phyloP scores from a whole-genome alignment of 2,888 invertebrate species.

The Mechanitis messenoides region DNA sequence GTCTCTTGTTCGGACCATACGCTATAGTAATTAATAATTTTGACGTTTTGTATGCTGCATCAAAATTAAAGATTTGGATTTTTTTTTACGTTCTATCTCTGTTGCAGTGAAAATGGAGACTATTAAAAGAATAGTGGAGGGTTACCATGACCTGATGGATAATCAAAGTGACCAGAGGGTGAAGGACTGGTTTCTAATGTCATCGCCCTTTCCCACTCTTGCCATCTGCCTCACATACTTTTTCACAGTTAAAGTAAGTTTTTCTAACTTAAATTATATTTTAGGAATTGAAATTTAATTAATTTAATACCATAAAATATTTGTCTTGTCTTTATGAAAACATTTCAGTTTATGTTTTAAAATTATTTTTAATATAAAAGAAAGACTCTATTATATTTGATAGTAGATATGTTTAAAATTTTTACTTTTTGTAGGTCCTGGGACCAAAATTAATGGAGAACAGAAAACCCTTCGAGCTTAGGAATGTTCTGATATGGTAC shows the following conservation, averaged over 20 bases:
- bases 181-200: slow-evolving; percentile 88
- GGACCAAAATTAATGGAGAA: slow-evolving; percentile 92
- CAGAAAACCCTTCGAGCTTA: slow-evolving; percentile 87
- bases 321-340: slow-evolving; percentile 3
- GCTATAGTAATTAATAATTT: not conserved
- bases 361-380: no score
- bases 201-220: slow-evolving; percentile 86
- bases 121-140: slow-evolving; percentile 76
- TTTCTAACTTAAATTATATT: not conserved
- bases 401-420: no score
- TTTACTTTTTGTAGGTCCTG: slow-evolving; percentile 65
- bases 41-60: slow-evolving; percentile 2
- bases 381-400: no score
- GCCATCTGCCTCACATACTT: slow-evolving; percentile 85
- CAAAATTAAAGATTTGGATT: slow-evolving; percentile 6
- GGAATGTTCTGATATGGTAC: slow-evolving; percentile 85
- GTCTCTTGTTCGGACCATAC: slow-evolving; percentile 19
- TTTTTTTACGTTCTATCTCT: slow-evolving; percentile 32
- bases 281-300: not conserved
- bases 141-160: slow-evolving; percentile 87
- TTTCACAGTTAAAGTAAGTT: slow-evolving; percentile 81
- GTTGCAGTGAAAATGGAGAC: slow-evolving; percentile 78
- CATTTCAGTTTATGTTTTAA: slow-evolving; percentile 16
- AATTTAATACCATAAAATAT: not conserved
- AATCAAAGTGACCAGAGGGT: slow-evolving; percentile 90